Percentiles rank a stretch among this genome's conserved stretches.
Conservation (phyloP, 1,140 invertebrate species). For the Ceratina japonica region DNA sequence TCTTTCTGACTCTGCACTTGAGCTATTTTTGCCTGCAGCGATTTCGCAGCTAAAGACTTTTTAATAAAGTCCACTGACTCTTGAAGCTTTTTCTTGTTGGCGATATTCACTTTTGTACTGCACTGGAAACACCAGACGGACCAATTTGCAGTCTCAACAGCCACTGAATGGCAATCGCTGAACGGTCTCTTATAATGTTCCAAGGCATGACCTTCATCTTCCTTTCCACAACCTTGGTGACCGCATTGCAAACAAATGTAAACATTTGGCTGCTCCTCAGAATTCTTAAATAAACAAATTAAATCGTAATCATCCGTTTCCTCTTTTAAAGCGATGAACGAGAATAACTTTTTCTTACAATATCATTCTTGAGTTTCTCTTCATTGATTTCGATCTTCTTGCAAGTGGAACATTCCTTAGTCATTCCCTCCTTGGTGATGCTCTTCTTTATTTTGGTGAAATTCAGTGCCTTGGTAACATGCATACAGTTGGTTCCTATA, state of each 20-base stretch:
- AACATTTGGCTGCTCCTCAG: constrained; percentile 62
- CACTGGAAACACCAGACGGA: constrained; percentile 88
- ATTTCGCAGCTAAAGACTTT: constrained; percentile 4
- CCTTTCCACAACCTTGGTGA: constrained; percentile 87
- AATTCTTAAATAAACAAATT: constrained; percentile 6
- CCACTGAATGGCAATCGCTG: constrained; percentile 88
- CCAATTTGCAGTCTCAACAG: constrained; percentile 86
- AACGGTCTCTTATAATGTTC: constrained; percentile 87
- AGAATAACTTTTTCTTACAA: background rate
- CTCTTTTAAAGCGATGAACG: background rate
- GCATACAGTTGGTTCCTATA: constrained; percentile 80
- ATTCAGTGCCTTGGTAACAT: constrained; percentile 86
- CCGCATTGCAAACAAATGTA: constrained; percentile 89
- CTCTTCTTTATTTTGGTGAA: constrained; percentile 82
- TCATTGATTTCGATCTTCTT: constrained; percentile 72
- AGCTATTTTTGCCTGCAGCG: constrained; percentile 15
- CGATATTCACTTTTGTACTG: constrained; percentile 81
- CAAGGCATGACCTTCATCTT: constrained; percentile 86
- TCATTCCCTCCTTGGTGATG: constrained; percentile 80
- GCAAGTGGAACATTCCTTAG: constrained; percentile 83
- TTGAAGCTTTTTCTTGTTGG: constrained; percentile 82
- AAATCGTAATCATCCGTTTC: background rate
- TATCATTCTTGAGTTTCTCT: constrained; percentile 60
- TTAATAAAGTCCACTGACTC: constrained; percentile 82
- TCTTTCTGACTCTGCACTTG: constrained; percentile 33